phyloP scores from a whole-genome alignment of 2,888 invertebrate species.

The Troides helena region DNA sequence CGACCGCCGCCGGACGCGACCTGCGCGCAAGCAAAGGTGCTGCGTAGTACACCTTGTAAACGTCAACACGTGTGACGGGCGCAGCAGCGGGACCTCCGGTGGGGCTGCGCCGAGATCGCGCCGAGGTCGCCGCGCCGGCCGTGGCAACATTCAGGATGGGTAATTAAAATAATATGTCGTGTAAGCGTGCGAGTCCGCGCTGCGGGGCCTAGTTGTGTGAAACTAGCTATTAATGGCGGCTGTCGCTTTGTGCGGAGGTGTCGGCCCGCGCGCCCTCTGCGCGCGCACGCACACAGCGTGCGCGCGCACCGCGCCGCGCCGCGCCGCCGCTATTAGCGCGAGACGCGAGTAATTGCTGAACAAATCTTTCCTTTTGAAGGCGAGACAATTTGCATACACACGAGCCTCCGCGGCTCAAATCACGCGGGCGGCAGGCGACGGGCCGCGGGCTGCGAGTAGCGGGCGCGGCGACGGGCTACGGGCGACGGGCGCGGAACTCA shows the following conservation, averaged over 20 bases:
- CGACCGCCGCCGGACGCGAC: background rate
- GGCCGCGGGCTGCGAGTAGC: no score
- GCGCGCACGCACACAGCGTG: constrained; percentile 32
- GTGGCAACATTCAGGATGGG: background rate
- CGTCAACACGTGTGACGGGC: no score
- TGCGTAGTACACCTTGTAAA: no score
- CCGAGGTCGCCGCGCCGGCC: no score
- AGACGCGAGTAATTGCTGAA: constrained; percentile 33
- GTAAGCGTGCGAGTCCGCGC: constrained; percentile 39
- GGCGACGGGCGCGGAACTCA: background rate
- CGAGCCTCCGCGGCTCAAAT: constrained; percentile 4
- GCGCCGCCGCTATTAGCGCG: constrained; percentile 32
- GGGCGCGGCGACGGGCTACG: background rate
- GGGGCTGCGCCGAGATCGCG: no score
- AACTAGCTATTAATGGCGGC: constrained; percentile 65
- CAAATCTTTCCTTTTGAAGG: constrained; percentile 26
- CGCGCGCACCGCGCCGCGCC: constrained; percentile 37
- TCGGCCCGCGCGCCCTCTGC: constrained; percentile 55
- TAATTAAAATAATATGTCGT: constrained; percentile 6
- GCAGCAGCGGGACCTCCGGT: no score
- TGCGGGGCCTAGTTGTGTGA: constrained; percentile 46
- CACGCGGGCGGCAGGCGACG: background rate
- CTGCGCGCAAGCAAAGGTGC: no score
- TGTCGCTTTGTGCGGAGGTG: constrained; percentile 72
- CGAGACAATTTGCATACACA: constrained; percentile 19